Evolutionary conservation across 2,797 vertebrate species (phyloP).

Genomic region (Myotis vivesi): DNA sequence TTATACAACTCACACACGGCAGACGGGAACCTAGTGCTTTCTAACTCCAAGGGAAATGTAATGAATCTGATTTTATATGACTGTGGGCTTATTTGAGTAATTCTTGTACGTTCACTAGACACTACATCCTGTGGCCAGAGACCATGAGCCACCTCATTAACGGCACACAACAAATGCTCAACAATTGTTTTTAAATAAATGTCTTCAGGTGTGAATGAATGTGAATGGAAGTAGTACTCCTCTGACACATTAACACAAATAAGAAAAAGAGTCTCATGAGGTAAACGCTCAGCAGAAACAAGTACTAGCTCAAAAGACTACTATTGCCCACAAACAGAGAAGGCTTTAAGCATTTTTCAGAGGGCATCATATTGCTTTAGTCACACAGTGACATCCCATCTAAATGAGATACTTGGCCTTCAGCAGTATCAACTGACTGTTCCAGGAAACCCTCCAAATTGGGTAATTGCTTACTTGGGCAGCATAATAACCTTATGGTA

Average conservation of each 20-base stretch:
- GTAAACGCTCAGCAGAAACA: slow-evolving; percentile 12
- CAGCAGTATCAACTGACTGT: slow-evolving; percentile 66
- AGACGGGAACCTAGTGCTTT: neutral
- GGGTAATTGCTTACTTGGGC: slow-evolving; percentile 65
- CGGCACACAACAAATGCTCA: neutral
- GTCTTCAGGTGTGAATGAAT: neutral
- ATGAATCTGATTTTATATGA: neutral
- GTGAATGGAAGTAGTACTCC: neutral
- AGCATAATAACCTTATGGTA: slow-evolving; percentile 54
- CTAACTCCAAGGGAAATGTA: neutral
- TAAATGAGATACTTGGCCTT: slow-evolving; percentile 62
- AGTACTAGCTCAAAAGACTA: slow-evolving; percentile 20
- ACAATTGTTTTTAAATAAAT: slow-evolving; percentile 54
- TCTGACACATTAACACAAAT: slow-evolving; percentile 54
- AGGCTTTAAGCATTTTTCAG: slow-evolving; percentile 45
- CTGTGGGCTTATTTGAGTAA: neutral
- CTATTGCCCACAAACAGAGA: slow-evolving; percentile 44
- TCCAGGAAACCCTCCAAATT: slow-evolving; percentile 72
- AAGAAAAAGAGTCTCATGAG: slow-evolving; percentile 26
- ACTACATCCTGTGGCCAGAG: neutral
- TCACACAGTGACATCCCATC: slow-evolving; percentile 53
- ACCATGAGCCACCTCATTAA: neutral
- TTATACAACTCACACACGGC: neutral
- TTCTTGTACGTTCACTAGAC: neutral
- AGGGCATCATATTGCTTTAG: slow-evolving; percentile 46